Evolutionary conservation across 2,113 vertebrate species (phyloP), one percentile per base, ranked within the genome.

Genomic region (Gambusia affinis): DNA sequence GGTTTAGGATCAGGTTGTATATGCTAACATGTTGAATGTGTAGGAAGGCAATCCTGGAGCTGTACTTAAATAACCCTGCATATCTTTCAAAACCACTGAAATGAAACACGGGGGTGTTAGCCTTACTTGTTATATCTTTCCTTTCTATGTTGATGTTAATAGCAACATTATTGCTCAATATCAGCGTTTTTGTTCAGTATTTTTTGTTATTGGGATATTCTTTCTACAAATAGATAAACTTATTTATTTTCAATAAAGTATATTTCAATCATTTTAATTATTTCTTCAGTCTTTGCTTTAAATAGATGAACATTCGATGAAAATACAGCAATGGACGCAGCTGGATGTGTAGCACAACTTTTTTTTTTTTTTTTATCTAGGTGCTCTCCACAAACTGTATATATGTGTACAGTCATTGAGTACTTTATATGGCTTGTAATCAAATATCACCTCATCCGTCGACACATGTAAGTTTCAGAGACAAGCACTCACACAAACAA

Each of bases 381-480:
- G 27, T 27, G 10, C 30, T 24, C 2, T 22, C 24, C 62, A 31
- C 37, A 42, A 60, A 51, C 12, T 2, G 2, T 60, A 24, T 27
- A 63, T 39, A 42, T 62, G 0, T n/a, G 35, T 37, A 11, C 64
- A 69, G 42, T 77, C 67, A 47, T 44, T 39, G 10, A 28, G 54
- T 69, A 42, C 39, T 78, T 70, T 28, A 33, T 51, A 17, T 65
- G 19, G 66, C 47, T 51, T 37, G 75, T 51, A 35, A 81, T 70
- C 57, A 70, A 54, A 76, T 60, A 54, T 67, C n/a, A 72, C 42
- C 22, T 17, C 42, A 54, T 73, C 39, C 14, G 14, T 33, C 33
- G 12, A 17, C n/a, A 37, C 15, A 19, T 24, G 29, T 57, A 24
- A 28, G 47, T 64, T 72, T 19, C 7, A 60, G 8, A 17, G 17